Base-by-base conservation (phyloP, 2,797 vertebrate genomes). In the Silurus lanzhouensis region DNA sequence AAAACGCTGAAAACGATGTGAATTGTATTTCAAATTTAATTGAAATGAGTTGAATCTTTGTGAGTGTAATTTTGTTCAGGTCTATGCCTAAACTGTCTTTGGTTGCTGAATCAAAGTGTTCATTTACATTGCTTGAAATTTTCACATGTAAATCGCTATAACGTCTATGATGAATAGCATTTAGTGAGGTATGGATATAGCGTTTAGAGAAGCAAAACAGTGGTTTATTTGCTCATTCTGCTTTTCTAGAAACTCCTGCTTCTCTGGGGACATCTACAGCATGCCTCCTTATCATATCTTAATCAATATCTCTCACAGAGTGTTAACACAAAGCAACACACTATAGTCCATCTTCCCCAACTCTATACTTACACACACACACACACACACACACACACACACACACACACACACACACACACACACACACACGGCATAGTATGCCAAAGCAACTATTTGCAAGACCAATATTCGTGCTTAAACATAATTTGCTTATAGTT, bases 211-310 rank as follows among this genome's bases (percentile, higher is more conserved):
- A 81, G 70, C 57, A 64, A 90, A 77, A 52, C 87, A 90, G 87
- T 90, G 88, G 91, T 83, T 83, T 93, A 91, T 94, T 94, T 93
- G 93, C 94, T 94, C 92, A 93, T 90, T 64, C 58, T 66, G 75
- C 67, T 70, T 89, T 92, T 89, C 81, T 89, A 85, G 89, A 93
- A 92, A 87, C 89, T 91, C 27, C 22, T 80, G 27, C 91, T 91
- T 91, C 90, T 88, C 86, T 90, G 92, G 86, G 93, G 93, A 94
- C 90, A 89, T 83, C 86, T 90, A 91, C 92, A 91, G 83, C 75
- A 85, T 82, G 81, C 93, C 93, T 90, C 92, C 91, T 92, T 95
- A 95, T 95, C 93, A 95, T 95, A 91, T 92, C 93, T 94, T 93
- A 94, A 94, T 95, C 93, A 93, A 95, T 95, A 94, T 88, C 89